Base-by-base conservation (phyloP, 37 sponge, comb jelly and placozoan species). In the Aplysina aerophoba region DNA sequence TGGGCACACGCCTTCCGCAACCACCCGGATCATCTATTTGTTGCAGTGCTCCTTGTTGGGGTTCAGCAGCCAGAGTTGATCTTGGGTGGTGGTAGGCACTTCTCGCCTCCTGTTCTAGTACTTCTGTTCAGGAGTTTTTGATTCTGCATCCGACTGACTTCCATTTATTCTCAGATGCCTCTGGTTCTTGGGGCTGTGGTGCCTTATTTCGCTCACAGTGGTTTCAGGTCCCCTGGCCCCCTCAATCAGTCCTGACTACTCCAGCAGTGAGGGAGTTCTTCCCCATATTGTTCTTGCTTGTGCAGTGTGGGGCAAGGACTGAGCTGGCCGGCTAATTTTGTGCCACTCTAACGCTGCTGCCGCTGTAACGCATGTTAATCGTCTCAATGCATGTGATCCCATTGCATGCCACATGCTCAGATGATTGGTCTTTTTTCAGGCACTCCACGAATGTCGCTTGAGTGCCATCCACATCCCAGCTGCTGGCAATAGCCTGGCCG, bases 391-490 rank as follows among this genome's bases (percentile, higher is more conserved):
- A 19, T 14, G 34, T 12, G 66, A 67, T 30, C 83, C 83, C 1
- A 16, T 28, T 3, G 83, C 58, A 1, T 14, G 24, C 62, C 34
- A 65, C 19, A n/a, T 82, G 38, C 67, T 61, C 5, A 67, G 83
- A 28, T 40, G 30, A 2, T 36, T 82, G n/a, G 59, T 13, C 36
- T 65, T 82, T 11, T 82, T 61, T 8, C 81, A 33, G 13, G 81
- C 81, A 19, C 81, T 33, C 81, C 13, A 58, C 63, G 81, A 50
- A 62, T 80, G 33, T 80, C 34, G 8, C 1, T 30, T 80, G 22
- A 4, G 11, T 4, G 53, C 81, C 11, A 15, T 62, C 13, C 63
- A 62, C 27, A 62, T 62, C 27, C 12, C 63, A 4, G 13, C 25
- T 22, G 27, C n/a, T 5, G 27, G 4, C n/a, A 62, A 62, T 62